Evolutionary conservation across 2,888 invertebrate genomes (phyloP).

Genomic region (Parthenolecanium corni): DNA sequence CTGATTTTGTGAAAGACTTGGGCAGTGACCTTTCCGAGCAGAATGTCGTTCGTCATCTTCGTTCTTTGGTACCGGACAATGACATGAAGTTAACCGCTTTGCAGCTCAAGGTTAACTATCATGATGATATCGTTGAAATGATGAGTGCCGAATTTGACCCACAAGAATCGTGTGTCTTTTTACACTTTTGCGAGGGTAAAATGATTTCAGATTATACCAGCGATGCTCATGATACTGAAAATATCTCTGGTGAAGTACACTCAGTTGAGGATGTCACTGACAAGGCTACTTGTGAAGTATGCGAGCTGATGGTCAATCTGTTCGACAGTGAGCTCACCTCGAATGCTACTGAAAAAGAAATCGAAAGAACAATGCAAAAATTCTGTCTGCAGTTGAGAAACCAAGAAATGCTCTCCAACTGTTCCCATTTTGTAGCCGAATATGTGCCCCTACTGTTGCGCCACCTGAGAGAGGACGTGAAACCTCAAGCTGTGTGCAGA

Average conservation of each 20-base stretch:
- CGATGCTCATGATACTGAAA: not conserved
- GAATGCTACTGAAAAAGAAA: conserved; percentile 73
- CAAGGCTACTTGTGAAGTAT: conserved; percentile 19
- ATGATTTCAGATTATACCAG: conserved; percentile 30
- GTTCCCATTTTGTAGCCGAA: not conserved
- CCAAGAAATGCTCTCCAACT: conserved; percentile 1
- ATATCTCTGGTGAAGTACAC: no score
- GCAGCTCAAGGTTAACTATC: conserved; percentile 52
- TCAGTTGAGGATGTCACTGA: conserved; percentile 26
- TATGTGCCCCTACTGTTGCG: conserved; percentile 4
- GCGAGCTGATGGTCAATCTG: conserved; percentile 24
- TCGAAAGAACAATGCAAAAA: conserved; percentile 53
- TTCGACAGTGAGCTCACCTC: conserved; percentile 50
- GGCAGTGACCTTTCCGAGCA: no score
- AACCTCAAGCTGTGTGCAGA: not conserved
- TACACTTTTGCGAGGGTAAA: conserved; percentile 53
- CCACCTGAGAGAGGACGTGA: conserved; percentile 12
- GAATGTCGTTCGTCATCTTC: conserved; percentile 65
- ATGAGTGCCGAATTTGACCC: conserved; percentile 61
- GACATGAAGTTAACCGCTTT: conserved; percentile 53
- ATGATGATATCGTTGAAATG: conserved; percentile 64
- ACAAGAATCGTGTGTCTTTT: conserved; percentile 62
- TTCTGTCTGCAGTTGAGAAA: conserved; percentile 49
- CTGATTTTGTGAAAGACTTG: not conserved
- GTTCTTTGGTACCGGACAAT: conserved; percentile 46